Evolutionary conservation across 1,140 invertebrate species (phyloP), one percentile per base, ranked within the genome.

Genomic region (Bombus pyrosoma): DNA sequence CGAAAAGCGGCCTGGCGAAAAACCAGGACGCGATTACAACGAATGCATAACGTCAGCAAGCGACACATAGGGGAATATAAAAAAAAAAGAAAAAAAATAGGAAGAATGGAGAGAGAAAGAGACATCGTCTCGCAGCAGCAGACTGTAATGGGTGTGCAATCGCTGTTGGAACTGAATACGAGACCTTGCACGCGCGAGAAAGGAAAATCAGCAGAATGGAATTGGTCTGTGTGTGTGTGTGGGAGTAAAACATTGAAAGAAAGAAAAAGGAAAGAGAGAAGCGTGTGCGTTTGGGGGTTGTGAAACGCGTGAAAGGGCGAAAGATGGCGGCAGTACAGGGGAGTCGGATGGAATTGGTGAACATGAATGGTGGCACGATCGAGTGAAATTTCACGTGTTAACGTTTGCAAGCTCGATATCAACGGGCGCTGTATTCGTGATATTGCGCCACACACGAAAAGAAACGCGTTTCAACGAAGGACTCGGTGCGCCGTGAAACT

Each of bases 201-300:
- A 87, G 81, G 81, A 87, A 84, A 90, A 89, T 89, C 88, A 87
- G 81, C 81, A 84, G 88, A 87, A 90, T 85, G 64, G 89, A 79
- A 79, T 69, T 68, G 53, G 68, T 53, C 18, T 53, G 47, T n/a
- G 59, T 10, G 53, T 59, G 25, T 59, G 59, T 41, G 81, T 47
- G 47, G 25, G 62, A 18, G 72, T 37, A 59, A 66, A 64, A 39
- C 8, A 41, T 32, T 53, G 34, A 28, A 41, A 32, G 32, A 39
- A 22, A 72, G 13, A 39, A 41, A 22, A n/a, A 68, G 4, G 43
- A 62, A 18, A 37, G 18, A 62, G 10, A 41, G 10, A 28, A 53
- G 25, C 64, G 28, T 22, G 59, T 28, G 71, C 32, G 13, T 34
- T 18, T 4, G 32, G 1, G 12, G 13, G 28, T 62, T 62, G 15